Conservation (phyloP, 2,797 vertebrate genomes). For the Labeo calbasu region DNA sequence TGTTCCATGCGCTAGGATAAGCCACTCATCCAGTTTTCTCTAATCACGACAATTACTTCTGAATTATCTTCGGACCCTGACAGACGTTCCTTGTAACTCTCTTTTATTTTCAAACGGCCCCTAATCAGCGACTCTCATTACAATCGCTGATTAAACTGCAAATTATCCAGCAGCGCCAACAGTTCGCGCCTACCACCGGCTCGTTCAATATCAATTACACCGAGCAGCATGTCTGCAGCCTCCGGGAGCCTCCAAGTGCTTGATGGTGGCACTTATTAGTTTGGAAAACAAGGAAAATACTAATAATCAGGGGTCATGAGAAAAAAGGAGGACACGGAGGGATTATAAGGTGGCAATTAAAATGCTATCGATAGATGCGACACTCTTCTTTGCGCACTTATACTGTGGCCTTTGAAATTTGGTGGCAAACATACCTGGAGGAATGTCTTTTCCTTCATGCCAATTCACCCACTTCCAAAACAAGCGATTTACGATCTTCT, state of each 20-base stretch:
- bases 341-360: constrained; percentile 51
- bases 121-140: constrained; percentile 99
- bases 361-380: constrained; percentile 40
- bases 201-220: constrained; percentile 99
- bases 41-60: constrained; percentile 96
- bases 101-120: constrained; percentile 92
- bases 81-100: constrained; percentile 99
- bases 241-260: constrained; percentile 84
- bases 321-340: constrained; percentile 70
- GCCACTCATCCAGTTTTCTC: constrained; percentile 97
- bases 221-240: constrained; percentile 92
- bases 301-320: constrained; percentile 92
- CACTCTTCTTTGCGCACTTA: constrained; percentile 29
- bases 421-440: not conserved
- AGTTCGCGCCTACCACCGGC: constrained; percentile 94
- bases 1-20: constrained; percentile 90
- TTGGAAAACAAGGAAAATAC: constrained; percentile 99
- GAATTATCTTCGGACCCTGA: constrained; percentile 97
- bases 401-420: not conserved
- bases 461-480: not conserved
- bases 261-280: constrained; percentile 99
- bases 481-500: not conserved
- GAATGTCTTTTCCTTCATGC: not conserved
- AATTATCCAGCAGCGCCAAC: constrained; percentile 99
- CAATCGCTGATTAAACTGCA: constrained; percentile 99